Evolutionary conservation across 2,797 vertebrate genomes (phyloP).

Genomic region (Esox masquinongy): DNA sequence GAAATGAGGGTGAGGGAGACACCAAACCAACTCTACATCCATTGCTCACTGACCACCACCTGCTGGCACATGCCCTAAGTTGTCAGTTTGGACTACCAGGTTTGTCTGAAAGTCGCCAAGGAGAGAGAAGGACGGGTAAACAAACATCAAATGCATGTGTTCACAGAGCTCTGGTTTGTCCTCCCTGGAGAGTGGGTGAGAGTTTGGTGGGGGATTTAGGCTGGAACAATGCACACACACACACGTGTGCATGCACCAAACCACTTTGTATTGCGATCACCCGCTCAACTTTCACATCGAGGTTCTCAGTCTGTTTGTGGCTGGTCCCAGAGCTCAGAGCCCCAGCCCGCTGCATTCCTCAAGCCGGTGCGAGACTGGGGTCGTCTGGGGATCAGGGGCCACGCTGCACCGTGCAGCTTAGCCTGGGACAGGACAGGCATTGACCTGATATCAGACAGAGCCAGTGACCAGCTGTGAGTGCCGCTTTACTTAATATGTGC

Average conservation of each 20-base stretch:
- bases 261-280: slow-evolving; percentile 24
- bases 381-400: slow-evolving; percentile 66
- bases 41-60: slow-evolving; percentile 38
- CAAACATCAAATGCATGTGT: slow-evolving; percentile 57
- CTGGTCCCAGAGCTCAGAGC: slow-evolving; percentile 32
- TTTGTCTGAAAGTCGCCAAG: slow-evolving; percentile 54
- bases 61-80: slow-evolving; percentile 54
- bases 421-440: slow-evolving; percentile 22
- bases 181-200: slow-evolving; percentile 23
- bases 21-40: slow-evolving; percentile 21
- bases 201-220: not conserved
- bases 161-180: slow-evolving; percentile 53
- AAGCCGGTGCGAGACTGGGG: slow-evolving; percentile 61
- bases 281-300: slow-evolving; percentile 54
- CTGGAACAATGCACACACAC: slow-evolving; percentile 7
- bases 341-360: slow-evolving; percentile 66
- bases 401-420: slow-evolving; percentile 44
- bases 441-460: slow-evolving; percentile 11
- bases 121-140: slow-evolving; percentile 9
- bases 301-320: slow-evolving; percentile 42
- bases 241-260: not conserved
- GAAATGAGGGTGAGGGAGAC: slow-evolving; percentile 37
- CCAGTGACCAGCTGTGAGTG: slow-evolving; percentile 35
- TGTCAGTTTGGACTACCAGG: slow-evolving; percentile 60
- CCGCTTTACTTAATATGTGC: slow-evolving; percentile 21